phyloP scores from a whole-genome alignment of 2,797 vertebrate species.

The Arctocebus calabarensis region DNA sequence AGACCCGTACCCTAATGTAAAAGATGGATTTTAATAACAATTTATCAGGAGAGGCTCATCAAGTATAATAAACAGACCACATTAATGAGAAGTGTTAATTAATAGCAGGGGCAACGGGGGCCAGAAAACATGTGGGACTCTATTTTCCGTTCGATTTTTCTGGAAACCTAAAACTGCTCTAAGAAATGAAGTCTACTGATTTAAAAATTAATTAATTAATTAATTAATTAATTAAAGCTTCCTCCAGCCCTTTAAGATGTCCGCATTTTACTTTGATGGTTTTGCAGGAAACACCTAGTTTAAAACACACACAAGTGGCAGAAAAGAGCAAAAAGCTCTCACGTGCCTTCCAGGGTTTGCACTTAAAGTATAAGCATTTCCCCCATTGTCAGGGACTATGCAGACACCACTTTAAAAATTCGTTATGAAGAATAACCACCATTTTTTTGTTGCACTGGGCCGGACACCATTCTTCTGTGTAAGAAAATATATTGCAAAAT shows the following conservation, averaged over 20 bases:
- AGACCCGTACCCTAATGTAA: not conserved
- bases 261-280: not conserved
- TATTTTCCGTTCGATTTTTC: not conserved
- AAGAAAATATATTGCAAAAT: conserved; percentile 80
- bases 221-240: not conserved
- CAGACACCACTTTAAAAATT: not conserved
- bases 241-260: not conserved
- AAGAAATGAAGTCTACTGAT: conserved; percentile 17
- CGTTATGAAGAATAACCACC: conserved; percentile 48
- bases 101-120: not conserved
- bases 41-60: not conserved
- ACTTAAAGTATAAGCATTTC: conserved; percentile 3
- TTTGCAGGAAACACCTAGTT: not conserved
- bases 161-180: not conserved
- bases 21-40: not conserved
- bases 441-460: not conserved
- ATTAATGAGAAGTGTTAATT: not conserved
- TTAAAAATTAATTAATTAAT: not conserved
- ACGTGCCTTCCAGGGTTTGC: conserved; percentile 49
- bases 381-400: conserved; percentile 37
- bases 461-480: conserved; percentile 65
- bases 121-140: not conserved
- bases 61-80: not conserved
- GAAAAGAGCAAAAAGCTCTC: conserved; percentile 60
- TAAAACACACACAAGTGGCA: not conserved